Evolutionary conservation across 92 coral and sea anemone genomes (phyloP), one percentile per base, ranked within the genome.

Genomic region (Umimayanthus chanpuru): DNA sequence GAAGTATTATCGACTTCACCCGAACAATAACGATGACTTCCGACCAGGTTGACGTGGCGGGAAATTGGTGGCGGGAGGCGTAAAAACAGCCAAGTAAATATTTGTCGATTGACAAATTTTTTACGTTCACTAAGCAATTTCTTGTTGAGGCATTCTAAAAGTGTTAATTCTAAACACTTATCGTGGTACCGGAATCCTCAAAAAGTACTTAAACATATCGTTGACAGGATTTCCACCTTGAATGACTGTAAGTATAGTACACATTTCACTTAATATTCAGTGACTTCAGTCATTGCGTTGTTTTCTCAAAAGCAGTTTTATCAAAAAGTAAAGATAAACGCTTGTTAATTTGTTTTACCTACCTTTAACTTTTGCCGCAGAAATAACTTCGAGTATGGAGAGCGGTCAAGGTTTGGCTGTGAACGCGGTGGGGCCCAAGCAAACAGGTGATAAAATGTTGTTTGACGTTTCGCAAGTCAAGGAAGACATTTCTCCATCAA

Each of bases 231-330:
- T 32, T 18, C 20, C 32, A 39, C 18, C 50, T 83, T 78, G 77
- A 83, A 83, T 83, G 87, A 83, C 87, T 83, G 87, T 83, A 83
- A 83, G 87, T 83, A 83, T 18, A 83, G 71, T 11, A 70, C 39
- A 30, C 41, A 44, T 23, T 64, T 6, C 2, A 23, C 56, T 36
- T 23, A n/a, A n/a, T n/a, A 18, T 18, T 18, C 26, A 15, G n/a
- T 36, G 77, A 14, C 23, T 38, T 39, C 49, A 36, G 20, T 72
- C 39, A 38, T 43, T 39, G 47, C 14, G 14, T 47, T 43, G 9
- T 7, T 47, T 7, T 47, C 7, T 41, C 7, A 41, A n/a, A 21
- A 36, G 18, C 58, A 7, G 5, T 4, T 38, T 1, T 39, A 64
- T 32, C 36, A 32, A 32, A 32, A 21, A 81, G 4, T 29, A 4